phyloP scores from a whole-genome alignment of 92 coral and sea anemone genomes.

The Plumapathes pennacea region DNA sequence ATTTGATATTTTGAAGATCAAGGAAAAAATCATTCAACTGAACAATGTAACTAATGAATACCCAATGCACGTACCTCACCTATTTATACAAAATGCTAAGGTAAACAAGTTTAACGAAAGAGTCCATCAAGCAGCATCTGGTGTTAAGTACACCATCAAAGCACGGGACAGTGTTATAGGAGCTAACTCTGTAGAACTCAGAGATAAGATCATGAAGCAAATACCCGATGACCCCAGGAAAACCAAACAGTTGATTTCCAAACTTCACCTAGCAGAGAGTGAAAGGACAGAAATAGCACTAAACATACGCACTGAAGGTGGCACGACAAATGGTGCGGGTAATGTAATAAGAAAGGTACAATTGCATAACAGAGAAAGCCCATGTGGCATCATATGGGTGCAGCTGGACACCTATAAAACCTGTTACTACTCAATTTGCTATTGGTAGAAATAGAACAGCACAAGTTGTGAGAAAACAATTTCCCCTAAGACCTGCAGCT shows the following conservation, averaged over 20 bases:
- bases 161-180: slow-evolving; percentile 63
- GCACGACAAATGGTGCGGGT: too few species aligned
- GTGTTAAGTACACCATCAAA: slow-evolving; percentile 39
- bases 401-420: slow-evolving; percentile 35
- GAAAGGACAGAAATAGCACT: slow-evolving; percentile 32
- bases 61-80: slow-evolving; percentile 43
- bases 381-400: too few species aligned
- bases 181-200: slow-evolving; percentile 45
- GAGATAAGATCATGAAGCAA: slow-evolving; percentile 59
- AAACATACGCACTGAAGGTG: slow-evolving; percentile 1
- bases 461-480: slow-evolving; percentile 40
- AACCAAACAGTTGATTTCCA: slow-evolving; percentile 20
- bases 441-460: slow-evolving; percentile 24
- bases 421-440: slow-evolving; percentile 27
- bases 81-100: slow-evolving; percentile 48
- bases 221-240: slow-evolving; percentile 59
- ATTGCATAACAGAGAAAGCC: too few species aligned
- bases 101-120: slow-evolving; percentile 38
- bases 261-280: slow-evolving; percentile 18
- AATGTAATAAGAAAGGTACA: too few species aligned
- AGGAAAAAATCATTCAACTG: slow-evolving; percentile 14
- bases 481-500: slow-evolving; percentile 35
- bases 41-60: slow-evolving; percentile 1
- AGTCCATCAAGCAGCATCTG: slow-evolving; percentile 30
- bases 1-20: slow-evolving; percentile 26